Base-by-base conservation (phyloP, 2,797 vertebrate genomes). In the Tolypeutes matacus region DNA sequence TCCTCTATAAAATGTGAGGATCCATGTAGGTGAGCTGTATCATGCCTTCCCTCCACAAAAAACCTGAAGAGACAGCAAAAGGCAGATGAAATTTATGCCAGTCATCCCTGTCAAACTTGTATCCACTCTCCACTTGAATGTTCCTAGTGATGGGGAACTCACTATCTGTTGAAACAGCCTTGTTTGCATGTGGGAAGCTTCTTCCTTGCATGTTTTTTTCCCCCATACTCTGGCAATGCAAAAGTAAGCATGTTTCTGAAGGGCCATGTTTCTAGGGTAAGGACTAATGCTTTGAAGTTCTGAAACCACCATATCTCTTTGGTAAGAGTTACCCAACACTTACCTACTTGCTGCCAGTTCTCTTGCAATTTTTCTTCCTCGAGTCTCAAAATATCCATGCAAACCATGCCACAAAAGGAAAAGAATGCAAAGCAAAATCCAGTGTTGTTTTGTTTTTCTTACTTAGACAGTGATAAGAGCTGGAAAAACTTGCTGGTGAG, bases 401-500 rank as follows among this genome's bases (percentile, higher is more conserved):
- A 86, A 94, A 91, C 80, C 75, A 86, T 91, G 49, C 49, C 67
- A 86, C 82, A 78, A 82, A 91, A 89, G 46, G 23, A 87, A 80
- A 8, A 91, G 89, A 96, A 86, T 13, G 27, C 25, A 82, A 90
- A 90, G 27, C 6, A 86, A 95, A 88, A 90, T 6, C 29, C 42
- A 39, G 14, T 46, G 36, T 21, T 69, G 36, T 60, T 17, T 53
- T 77, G 46, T 34, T 65, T 67, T 20, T 51, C 34, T 76, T 53
- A 78, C 75, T 76, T 76, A 65, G 86, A 27, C 31, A 69, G 34
- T 73, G n/a, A 53, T 70, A 76, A 72, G 15, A 88, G 17, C 56
- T 49, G 49, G 49, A 70, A 67, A 91, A 85, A n/a, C 18, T 23
- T 23, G 10, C 36, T 58, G 12, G 14, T 42, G 69, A 73, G 25